A percentile compares a stretch with the other conserved stretches of the same genome.
Conservation (phyloP, 2,888 invertebrate species). For the Caenorhabditis angaria region DNA sequence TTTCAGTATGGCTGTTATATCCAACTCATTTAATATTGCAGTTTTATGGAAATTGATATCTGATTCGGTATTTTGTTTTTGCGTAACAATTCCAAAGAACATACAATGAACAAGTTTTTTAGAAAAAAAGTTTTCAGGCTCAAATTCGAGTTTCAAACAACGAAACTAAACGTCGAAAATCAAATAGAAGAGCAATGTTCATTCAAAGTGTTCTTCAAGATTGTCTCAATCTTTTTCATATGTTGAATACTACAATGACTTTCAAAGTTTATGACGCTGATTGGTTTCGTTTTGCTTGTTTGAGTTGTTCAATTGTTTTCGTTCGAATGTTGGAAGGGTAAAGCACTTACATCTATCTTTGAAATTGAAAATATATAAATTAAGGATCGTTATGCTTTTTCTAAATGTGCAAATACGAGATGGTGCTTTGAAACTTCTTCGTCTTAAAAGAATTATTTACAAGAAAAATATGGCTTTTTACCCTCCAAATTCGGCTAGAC, state of each 20-base stretch:
- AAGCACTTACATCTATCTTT: neutral
- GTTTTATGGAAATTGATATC: constrained; percentile 23
- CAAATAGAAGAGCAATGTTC: neutral
- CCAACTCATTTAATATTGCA: constrained; percentile 16
- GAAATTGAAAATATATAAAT: neutral
- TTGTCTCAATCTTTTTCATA: constrained; percentile 20
- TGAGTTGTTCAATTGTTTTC: constrained; percentile 34
- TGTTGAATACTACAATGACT: constrained; percentile 26
- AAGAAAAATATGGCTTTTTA: no score
- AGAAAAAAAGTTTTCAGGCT: constrained; percentile 11
- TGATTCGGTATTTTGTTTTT: constrained; percentile 15
- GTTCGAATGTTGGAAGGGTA: constrained; percentile 26
- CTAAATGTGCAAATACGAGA: constrained; percentile 21
- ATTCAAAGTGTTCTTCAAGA: constrained; percentile 30
- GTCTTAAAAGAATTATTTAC: neutral
- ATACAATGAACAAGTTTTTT: neutral
- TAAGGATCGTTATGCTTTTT: constrained; percentile 25
- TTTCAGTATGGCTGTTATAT: constrained; percentile 22
- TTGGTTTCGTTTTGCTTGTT: constrained; percentile 27
- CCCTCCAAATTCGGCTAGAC: neutral
- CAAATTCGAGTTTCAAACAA: constrained; percentile 6
- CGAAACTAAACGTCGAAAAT: neutral
- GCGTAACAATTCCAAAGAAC: neutral
- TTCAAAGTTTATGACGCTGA: constrained; percentile 20
- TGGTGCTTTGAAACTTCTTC: neutral